Evolutionary conservation across 2,797 vertebrate species (phyloP), one percentile per base, ranked within the genome.

Genomic region (Thripadectes ignobilis): DNA sequence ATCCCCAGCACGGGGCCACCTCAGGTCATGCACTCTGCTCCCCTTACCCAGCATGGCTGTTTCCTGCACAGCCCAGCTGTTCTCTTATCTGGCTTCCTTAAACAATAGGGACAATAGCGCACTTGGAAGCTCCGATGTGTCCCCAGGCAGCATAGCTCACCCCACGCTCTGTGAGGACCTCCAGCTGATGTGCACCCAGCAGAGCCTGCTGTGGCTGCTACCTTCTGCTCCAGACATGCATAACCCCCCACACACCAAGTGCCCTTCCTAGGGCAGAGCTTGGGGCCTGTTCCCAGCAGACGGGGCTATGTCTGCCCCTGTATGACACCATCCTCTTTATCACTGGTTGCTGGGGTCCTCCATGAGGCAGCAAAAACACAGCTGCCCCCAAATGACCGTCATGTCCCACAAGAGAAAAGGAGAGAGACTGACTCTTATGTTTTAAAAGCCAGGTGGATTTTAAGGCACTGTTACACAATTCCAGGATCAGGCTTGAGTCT

Each of bases 31-130:
- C n/a, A 17, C 75, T 65, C 57, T 66, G 54, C 39, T 69, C 43
- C 30, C 52, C n/a, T 62, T 82, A 36, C 81, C 91, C 46, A 43
- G 26, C 6, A 2, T 1, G 0, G 51, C 43, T 0, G 3, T 29
- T 91, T 92, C 84, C 89, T 76, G 68, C 21, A 18, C 27, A 66
- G 63, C 59, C 36, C 55, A 54, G 43, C 73, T 77, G 39, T 54
- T 88, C 51, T 93, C 82, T 58, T 52, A 36, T 41, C 85, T 29
- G 20, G 30, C 14, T 94, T 49, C 36, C 46, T 66, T 41, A 74
- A 89, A 74, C 72, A 89, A 82, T 8, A 48, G 72, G 34, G 74
- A 74, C 43, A 84, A 71, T 5, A 57, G 38, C 7, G 62, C 1
- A 0, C 55, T 29, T n/a, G 51, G 62, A 74, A 85, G 68, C 49